These are phyloP conservation scores for human (Homo sapiens) DNA, from an alignment of 2,113 vertebrate genomes.

Conservation along the genomic window GRCh38 chr9:69546501-69547000, in stretches of 20 bases:
- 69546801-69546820: background rate
- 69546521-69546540: background rate
- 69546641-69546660: background rate
- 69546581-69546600: background rate
- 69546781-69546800: background rate
- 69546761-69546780: background rate
- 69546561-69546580: background rate
- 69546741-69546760: background rate
- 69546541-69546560: accelerated
- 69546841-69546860: background rate
- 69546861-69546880: background rate
- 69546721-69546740: background rate
- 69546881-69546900: background rate
- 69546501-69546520: background rate
- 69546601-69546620: background rate
- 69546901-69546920: background rate
- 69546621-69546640: background rate
- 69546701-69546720: background rate
- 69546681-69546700: background rate
- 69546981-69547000: background rate
- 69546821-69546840: background rate
- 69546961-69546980: background rate
- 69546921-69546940: background rate
- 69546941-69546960: background rate
- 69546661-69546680: background rate